Evolutionary conservation across 1,140 invertebrate species (phyloP).

Genomic region (Lepidurus arcticus): DNA sequence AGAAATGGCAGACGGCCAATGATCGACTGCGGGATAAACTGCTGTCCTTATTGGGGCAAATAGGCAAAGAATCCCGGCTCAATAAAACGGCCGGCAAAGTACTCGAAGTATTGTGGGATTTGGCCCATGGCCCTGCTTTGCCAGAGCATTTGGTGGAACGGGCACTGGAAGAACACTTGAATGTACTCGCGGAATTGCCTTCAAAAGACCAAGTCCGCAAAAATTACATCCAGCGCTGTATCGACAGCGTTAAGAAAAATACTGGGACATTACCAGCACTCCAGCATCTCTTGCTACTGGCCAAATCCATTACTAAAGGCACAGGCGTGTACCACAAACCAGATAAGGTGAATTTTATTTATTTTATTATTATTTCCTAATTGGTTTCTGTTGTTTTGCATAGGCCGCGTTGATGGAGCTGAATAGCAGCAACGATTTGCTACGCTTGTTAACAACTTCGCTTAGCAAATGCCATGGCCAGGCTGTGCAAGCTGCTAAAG

Average conservation of each 20-base stretch:
- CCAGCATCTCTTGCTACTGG: conserved; percentile 48
- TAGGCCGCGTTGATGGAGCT: conserved; percentile 28
- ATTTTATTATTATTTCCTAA: neutral
- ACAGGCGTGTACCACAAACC: conserved; percentile 45
- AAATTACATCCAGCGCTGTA: conserved; percentile 50
- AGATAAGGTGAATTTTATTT: conserved; percentile 43
- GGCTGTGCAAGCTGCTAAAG: conserved; percentile 41
- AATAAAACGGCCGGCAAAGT: conserved; percentile 43
- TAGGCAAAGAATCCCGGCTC: conserved; percentile 48
- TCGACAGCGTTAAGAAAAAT: conserved; percentile 52
- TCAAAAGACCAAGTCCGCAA: conserved; percentile 47
- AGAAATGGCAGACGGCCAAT: conserved; percentile 49
- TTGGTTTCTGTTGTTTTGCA: neutral
- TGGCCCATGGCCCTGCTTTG: conserved; percentile 47
- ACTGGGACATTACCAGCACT: conserved; percentile 42
- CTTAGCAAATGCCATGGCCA: conserved; percentile 49
- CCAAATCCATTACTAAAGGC: conserved; percentile 48
- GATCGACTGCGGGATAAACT: conserved; percentile 49
- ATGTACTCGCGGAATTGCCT: conserved; percentile 48
- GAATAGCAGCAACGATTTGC: conserved; percentile 44
- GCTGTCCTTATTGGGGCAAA: conserved; percentile 49
- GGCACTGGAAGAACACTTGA: conserved; percentile 50
- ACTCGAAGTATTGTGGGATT: conserved; percentile 50
- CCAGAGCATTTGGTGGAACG: conserved; percentile 47
- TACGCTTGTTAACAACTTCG: conserved; percentile 49